Evolutionary conservation across 2,888 invertebrate species (phyloP).

Genomic region (Druceiella hillmani): DNA sequence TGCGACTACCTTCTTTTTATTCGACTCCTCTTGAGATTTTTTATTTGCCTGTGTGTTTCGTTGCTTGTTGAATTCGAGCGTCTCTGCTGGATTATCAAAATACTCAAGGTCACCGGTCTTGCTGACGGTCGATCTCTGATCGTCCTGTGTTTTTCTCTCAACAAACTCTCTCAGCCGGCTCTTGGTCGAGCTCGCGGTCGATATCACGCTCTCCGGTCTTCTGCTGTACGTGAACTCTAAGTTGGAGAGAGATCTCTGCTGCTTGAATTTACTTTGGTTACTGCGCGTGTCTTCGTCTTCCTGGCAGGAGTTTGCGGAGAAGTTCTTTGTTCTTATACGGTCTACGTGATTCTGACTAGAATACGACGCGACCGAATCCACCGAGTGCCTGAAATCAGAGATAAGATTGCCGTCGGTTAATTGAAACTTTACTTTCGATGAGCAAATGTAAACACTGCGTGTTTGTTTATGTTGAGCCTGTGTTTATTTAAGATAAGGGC

Average conservation of each 20-base stretch:
- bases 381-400: conserved; percentile 48
- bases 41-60: conserved; percentile 41
- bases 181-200: conserved; percentile 49
- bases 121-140: conserved; percentile 45
- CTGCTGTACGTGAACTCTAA: conserved; percentile 39
- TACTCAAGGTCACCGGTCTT: conserved; percentile 48
- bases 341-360: conserved; percentile 55
- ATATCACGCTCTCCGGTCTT: conserved; percentile 47
- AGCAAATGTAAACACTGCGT: too few relatives aligned
- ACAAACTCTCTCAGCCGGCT: conserved; percentile 51
- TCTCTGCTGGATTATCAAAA: conserved; percentile 49
- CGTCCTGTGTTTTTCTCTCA: conserved; percentile 50
- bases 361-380: conserved; percentile 56
- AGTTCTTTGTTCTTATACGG: conserved; percentile 52
- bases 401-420: too few relatives aligned
- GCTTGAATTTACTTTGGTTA: conserved; percentile 47
- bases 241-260: conserved; percentile 39
- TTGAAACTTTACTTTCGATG: too few relatives aligned
- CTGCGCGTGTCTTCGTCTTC: conserved; percentile 48
- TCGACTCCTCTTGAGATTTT: conserved; percentile 41
- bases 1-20: conserved; percentile 43
- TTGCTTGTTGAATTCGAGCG: conserved; percentile 44
- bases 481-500: too few relatives aligned
- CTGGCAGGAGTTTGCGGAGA: conserved; percentile 52
- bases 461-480: too few relatives aligned